A percentile compares a stretch with the other conserved stretches of the same genome.
These are phyloP conservation scores for Helarctos malayanus DNA, from an alignment of 2,797 vertebrate species.

Conservation along the genomic window DNA sequence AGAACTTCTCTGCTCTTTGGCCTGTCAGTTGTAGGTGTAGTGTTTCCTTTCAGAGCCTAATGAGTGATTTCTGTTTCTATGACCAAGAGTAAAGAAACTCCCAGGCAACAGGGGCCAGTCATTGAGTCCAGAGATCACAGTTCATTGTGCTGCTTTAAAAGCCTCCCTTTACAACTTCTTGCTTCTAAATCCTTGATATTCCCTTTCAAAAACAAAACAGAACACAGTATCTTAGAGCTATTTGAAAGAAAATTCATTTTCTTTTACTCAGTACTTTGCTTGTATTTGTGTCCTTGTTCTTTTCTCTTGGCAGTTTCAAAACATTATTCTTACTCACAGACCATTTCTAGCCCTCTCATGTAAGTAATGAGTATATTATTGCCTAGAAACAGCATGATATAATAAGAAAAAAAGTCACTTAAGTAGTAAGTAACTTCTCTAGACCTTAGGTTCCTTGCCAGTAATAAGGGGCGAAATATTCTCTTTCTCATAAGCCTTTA, in stretches of 20 bases:
- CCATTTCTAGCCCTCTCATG: neutral
- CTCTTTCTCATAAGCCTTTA: neutral
- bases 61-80: conserved; percentile 27
- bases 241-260: conserved; percentile 23
- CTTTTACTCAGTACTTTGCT: neutral
- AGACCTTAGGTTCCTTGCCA: neutral
- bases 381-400: neutral
- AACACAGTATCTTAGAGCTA: neutral
- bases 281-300: neutral
- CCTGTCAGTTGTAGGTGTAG: neutral
- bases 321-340: neutral
- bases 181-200: neutral
- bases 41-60: neutral
- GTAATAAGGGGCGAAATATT: neutral
- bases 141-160: neutral
- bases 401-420: neutral
- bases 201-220: neutral
- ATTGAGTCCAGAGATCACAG: conserved; percentile 51
- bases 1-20: neutral
- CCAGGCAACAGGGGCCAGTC: neutral
- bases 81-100: conserved; percentile 36
- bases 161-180: neutral
- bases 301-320: conserved; percentile 48
- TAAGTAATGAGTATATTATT: neutral
- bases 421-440: neutral